A percentile compares a stretch with the other conserved stretches of the same genome.
phyloP scores from a whole-genome alignment of 30 jellyfish, hydroid and myxozoan genomes.

The Aurelia sp. region DNA sequence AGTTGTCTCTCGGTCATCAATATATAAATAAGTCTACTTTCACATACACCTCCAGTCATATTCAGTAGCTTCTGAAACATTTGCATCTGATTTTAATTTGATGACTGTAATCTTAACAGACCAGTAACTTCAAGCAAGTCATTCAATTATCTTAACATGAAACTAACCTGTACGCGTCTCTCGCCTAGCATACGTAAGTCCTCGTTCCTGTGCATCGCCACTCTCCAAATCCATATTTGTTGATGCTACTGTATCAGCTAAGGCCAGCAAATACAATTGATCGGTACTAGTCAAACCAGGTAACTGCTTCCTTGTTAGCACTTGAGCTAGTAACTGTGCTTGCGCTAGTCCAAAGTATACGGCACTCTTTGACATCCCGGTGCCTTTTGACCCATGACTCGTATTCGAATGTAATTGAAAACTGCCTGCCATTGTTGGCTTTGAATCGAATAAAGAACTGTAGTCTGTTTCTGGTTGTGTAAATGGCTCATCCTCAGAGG shows the following conservation, averaged over 20 bases:
- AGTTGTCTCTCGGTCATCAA: too few species aligned
- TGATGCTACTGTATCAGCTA: conserved; percentile 97
- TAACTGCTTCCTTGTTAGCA: conserved; percentile 77
- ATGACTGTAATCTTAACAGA: too few species aligned
- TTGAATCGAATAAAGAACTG: conserved; percentile 64
- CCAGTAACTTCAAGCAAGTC: too few species aligned
- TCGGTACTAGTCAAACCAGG: conserved; percentile 95
- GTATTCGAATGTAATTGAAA: conserved; percentile 6
- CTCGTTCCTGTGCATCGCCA: conserved; percentile 79
- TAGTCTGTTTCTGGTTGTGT: conserved; percentile 41
- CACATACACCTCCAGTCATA: too few species aligned
- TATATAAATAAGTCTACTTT: too few species aligned
- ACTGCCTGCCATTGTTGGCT: conserved; percentile 38
- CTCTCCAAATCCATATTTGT: conserved; percentile 87
- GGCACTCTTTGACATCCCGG: conserved; percentile 90
- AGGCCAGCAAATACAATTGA: conserved; percentile 90
- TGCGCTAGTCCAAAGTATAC: conserved; percentile 93
- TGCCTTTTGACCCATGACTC: conserved; percentile 33
- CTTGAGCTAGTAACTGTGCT: conserved; percentile 84
- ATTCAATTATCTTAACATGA: neutral
- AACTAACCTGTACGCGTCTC: conserved; percentile 67
- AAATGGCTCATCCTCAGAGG: conserved; percentile 5
- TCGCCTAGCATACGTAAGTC: conserved; percentile 66
- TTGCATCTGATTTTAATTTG: too few species aligned
- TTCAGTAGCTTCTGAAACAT: too few species aligned